Evolutionary conservation across 2,797 vertebrate genomes (phyloP).

Genomic region (Gila robusta): DNA sequence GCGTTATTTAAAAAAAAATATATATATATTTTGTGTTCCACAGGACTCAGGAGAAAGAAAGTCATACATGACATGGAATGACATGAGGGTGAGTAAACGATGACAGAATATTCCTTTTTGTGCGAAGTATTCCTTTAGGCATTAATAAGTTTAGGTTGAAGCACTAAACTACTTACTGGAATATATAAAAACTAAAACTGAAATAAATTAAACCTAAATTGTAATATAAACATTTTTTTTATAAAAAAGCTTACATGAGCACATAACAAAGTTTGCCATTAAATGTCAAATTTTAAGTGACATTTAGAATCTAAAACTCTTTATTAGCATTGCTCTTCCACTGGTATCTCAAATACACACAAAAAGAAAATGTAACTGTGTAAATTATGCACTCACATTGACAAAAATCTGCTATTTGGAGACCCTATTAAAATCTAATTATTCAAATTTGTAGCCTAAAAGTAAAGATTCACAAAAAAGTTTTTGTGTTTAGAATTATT

Average conservation of each 20-base stretch:
- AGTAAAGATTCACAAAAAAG: background rate
- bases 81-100: background rate
- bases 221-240: no score
- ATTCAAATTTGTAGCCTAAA: background rate
- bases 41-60: background rate
- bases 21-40: background rate
- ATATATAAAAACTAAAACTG: background rate
- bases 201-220: background rate
- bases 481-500: background rate
- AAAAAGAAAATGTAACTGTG: background rate
- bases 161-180: background rate
- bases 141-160: background rate
- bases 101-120: background rate
- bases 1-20: background rate
- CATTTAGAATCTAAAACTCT: constrained; percentile 40
- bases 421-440: background rate
- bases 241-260: background rate
- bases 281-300: constrained; percentile 34
- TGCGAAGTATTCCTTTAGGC: background rate
- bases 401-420: no score
- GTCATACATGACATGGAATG: background rate
- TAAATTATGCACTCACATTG: background rate
- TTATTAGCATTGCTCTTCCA: background rate
- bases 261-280: background rate
- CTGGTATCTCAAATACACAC: background rate